A percentile compares a stretch with the other conserved stretches of the same genome.
phyloP scores from a whole-genome alignment of 2,797 vertebrate genomes.

The Manis javanica region DNA sequence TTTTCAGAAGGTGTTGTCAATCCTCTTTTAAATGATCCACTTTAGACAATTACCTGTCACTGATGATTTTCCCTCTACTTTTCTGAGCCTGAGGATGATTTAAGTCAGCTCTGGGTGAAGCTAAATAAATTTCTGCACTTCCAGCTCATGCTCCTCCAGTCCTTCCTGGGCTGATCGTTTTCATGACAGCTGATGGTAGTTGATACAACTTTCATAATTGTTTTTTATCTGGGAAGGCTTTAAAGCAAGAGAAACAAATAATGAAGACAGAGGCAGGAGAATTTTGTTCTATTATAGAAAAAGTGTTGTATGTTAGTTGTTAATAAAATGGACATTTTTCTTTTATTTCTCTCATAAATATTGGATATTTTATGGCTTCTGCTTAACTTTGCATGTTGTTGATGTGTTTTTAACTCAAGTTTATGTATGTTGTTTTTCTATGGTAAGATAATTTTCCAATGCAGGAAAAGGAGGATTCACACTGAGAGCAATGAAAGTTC shows the following conservation, averaged over 20 bases:
- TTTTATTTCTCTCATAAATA: background rate
- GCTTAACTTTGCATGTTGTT: background rate
- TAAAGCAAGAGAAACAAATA: background rate
- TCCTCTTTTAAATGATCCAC: background rate
- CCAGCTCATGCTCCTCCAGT: background rate
- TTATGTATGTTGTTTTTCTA: background rate
- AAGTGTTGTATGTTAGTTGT: background rate
- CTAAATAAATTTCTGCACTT: background rate
- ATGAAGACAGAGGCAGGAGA: background rate
- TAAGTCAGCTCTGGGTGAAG: background rate
- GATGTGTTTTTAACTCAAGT: background rate
- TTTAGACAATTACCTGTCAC: constrained; percentile 43
- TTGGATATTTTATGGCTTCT: background rate
- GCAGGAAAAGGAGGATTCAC: background rate
- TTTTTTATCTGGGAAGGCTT: background rate
- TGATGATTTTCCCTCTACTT: background rate
- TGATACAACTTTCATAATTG: background rate
- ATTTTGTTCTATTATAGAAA: background rate
- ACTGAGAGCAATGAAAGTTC: background rate
- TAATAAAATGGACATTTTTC: background rate
- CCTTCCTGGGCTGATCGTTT: background rate
- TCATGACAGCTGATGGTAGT: background rate
- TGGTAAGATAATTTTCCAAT: background rate
- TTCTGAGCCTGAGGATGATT: constrained; percentile 4
- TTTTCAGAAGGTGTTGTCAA: background rate